phyloP scores from a whole-genome alignment of 2,113 vertebrate genomes.

The Chiloscyllium plagiosum region DNA sequence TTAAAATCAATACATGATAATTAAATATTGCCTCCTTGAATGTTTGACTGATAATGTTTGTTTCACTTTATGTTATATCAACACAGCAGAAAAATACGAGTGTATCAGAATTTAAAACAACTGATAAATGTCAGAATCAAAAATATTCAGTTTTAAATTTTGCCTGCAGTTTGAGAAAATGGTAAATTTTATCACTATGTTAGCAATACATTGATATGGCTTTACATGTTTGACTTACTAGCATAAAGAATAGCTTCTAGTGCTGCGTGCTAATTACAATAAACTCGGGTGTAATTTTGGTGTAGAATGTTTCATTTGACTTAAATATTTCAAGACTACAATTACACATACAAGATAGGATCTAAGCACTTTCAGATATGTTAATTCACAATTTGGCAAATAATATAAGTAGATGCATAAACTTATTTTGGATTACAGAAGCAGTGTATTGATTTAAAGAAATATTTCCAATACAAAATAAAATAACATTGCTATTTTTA shows the following conservation, averaged over 20 bases:
- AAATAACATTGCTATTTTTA: neutral
- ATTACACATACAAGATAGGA: slow-evolving; percentile 5
- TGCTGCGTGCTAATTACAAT: neutral
- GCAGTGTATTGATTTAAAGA: neutral
- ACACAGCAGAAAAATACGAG: neutral
- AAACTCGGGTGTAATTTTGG: neutral
- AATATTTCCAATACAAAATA: neutral
- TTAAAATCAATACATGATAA: neutral
- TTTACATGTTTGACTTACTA: neutral
- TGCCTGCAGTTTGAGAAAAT: neutral
- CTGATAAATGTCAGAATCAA: neutral
- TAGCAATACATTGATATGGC: neutral
- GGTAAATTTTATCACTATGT: neutral
- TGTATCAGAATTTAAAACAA: neutral
- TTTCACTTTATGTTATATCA: neutral
- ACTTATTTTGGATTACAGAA: neutral
- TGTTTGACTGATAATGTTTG: neutral
- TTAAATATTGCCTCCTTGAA: neutral
- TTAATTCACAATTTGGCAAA: neutral
- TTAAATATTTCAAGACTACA: neutral
- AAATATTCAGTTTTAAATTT: neutral
- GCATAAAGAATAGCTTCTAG: neutral
- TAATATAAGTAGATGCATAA: neutral
- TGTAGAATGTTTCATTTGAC: neutral
- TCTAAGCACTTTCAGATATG: neutral